Evolutionary conservation across 2,888 invertebrate species (phyloP).

Genomic region (Calameuta idolon): DNA sequence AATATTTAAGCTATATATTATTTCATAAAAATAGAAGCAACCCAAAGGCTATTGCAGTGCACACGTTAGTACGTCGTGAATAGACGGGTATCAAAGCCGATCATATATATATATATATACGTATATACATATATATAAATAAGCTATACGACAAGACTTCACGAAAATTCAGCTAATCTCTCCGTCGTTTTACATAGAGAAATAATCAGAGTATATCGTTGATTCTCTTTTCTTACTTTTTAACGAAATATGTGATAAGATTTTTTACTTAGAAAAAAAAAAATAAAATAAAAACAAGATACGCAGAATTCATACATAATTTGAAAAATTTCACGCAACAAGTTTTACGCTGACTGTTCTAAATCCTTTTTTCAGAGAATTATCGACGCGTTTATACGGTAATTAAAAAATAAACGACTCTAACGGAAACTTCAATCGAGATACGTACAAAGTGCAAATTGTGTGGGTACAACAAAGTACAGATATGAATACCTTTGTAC

Average conservation of each 20-base stretch:
- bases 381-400: too few species aligned
- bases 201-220: not conserved
- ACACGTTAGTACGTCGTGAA: conserved; percentile 22
- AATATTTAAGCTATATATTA: conserved; percentile 52
- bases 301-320: too few species aligned
- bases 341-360: not conserved
- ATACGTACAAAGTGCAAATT: not conserved
- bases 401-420: not conserved
- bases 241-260: not conserved
- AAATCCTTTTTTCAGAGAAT: too few species aligned
- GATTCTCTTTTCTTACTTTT: not conserved
- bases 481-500: not conserved
- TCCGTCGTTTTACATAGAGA: not conserved
- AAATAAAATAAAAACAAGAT: too few species aligned
- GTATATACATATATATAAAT: conserved; percentile 13
- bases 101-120: not conserved
- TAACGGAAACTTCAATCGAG: not conserved
- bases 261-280: not conserved
- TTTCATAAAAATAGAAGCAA: conserved; percentile 60
- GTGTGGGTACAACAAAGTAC: not conserved
- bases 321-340: too few species aligned
- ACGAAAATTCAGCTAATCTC: not conserved
- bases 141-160: not conserved
- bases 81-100: not conserved
- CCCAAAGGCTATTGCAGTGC: conserved; percentile 57